phyloP scores from a whole-genome alignment of 2,888 invertebrate species.

The Eilema caniola region DNA sequence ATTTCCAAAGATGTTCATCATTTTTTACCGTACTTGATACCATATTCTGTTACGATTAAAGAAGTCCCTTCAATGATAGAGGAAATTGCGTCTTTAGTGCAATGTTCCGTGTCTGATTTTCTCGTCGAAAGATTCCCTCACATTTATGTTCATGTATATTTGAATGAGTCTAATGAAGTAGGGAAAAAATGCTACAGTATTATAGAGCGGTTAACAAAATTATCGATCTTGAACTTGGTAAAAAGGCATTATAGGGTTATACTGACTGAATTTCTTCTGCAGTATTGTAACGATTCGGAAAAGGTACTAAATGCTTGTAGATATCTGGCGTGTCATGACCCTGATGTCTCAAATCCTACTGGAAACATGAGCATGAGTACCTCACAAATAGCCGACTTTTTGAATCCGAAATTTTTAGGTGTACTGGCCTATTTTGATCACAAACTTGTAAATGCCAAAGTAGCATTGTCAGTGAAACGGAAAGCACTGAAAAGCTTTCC shows the following conservation, averaged over 20 bases:
- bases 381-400: conserved; percentile 88
- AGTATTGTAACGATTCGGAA: conserved; percentile 88
- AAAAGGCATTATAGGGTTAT: conserved; percentile 89
- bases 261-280: conserved; percentile 88
- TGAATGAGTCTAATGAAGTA: conserved; percentile 87
- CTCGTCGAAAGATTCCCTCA: conserved; percentile 89
- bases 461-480: conserved; percentile 89
- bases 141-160: conserved; percentile 90
- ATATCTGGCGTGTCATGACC: conserved; percentile 87
- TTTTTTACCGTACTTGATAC: conserved; percentile 88
- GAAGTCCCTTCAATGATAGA: conserved; percentile 88
- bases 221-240: conserved; percentile 86
- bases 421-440: conserved; percentile 92
- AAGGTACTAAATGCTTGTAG: conserved; percentile 87
- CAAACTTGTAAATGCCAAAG: conserved; percentile 89
- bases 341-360: conserved; percentile 73
- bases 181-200: conserved; percentile 88
- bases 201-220: conserved; percentile 88
- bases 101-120: conserved; percentile 87
- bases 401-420: conserved; percentile 91
- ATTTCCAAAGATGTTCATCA: conserved; percentile 90
- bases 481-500: conserved; percentile 91
- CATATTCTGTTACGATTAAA: conserved; percentile 86
- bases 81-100: conserved; percentile 88
- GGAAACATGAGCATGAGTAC: conserved; percentile 73